Evolutionary conservation across 2,888 invertebrate genomes (phyloP).

Genomic region (Amphipoea lucens): DNA sequence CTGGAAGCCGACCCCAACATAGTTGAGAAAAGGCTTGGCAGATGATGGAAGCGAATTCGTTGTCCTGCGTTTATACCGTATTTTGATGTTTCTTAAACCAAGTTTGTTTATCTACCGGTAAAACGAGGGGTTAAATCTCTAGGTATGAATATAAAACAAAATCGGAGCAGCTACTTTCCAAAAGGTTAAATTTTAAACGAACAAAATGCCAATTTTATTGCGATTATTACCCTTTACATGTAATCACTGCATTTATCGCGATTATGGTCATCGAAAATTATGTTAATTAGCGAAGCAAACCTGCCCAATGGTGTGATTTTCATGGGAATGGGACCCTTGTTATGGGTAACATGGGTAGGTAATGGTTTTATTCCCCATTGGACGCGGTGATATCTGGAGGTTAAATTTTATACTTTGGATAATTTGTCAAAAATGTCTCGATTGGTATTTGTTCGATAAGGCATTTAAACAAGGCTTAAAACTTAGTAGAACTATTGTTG

Average conservation of each 20-base stretch:
- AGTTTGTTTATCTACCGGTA: neutral
- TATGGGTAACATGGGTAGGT: constrained; percentile 58
- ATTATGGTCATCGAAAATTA: constrained; percentile 61
- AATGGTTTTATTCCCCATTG: constrained; percentile 56
- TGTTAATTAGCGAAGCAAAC: constrained; percentile 61
- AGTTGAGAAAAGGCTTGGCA: too few species aligned
- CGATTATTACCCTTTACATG: constrained; percentile 9
- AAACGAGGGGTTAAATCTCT: neutral
- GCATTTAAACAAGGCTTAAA: neutral
- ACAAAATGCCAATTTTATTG: constrained; percentile 9
- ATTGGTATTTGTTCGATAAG: neutral
- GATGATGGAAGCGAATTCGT: neutral
- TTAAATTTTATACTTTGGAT: constrained; percentile 34
- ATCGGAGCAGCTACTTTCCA: neutral
- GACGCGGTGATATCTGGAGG: constrained; percentile 38
- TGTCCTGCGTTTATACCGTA: neutral
- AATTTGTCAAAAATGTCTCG: constrained; percentile 16
- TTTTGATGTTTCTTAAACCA: neutral
- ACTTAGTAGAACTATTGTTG: too few species aligned
- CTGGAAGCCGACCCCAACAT: too few species aligned
- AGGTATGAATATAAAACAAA: neutral
- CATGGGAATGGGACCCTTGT: constrained; percentile 55
- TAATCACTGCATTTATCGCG: constrained; percentile 42
- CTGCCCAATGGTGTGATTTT: constrained; percentile 47
- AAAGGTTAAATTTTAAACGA: neutral